Evolutionary conservation across 2,888 invertebrate species (phyloP), one percentile per base, ranked within the genome.

Genomic region (Hemithea aestivaria): DNA sequence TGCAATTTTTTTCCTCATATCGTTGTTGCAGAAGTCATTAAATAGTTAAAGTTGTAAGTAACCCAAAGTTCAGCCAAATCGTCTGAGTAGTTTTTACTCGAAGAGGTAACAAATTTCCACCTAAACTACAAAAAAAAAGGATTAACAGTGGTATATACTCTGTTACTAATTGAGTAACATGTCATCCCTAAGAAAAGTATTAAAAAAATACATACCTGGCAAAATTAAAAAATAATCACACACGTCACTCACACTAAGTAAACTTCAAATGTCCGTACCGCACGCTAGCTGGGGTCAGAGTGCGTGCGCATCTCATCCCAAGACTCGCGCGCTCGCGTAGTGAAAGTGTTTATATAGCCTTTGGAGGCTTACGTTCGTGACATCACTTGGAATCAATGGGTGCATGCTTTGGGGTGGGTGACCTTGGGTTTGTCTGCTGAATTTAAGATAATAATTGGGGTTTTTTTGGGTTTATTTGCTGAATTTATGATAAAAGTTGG

Each of bases 311-410:
- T 62, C 59, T 65, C 73, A 72, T 73, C 73, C 67, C 74, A 73
- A 75, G 72, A 82, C 83, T 84, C 79, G 60, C 62, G 79, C 66
- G 80, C 71, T 58, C 57, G 59, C 43, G 36, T 48, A 72, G 85
- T 76, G 85, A 85, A 83, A 84, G 85, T 80, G 72, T 59, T 82
- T 85, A 82, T 85, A 85, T 85, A 85, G 82, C 82, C 73, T 80
- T 53, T 64, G 63, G 66, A 52, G 55, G 62, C 62, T 66, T 60
- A 45, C 60, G 41, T 48, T 39, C 24, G 45, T 73, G 76, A 73
- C 71, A 63, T 77, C 76, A 75, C 53, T 16, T 21, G 44, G 36
- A 62, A 63, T 61, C 48, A 54, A 48, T 51, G 51, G 40, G 48
- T 41, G 40, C 43, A 51, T 41, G 38, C 43, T 45, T 35, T 20